Conservation (phyloP, 64 coral and sea anemone genomes). For the Montipora cactus region DNA sequence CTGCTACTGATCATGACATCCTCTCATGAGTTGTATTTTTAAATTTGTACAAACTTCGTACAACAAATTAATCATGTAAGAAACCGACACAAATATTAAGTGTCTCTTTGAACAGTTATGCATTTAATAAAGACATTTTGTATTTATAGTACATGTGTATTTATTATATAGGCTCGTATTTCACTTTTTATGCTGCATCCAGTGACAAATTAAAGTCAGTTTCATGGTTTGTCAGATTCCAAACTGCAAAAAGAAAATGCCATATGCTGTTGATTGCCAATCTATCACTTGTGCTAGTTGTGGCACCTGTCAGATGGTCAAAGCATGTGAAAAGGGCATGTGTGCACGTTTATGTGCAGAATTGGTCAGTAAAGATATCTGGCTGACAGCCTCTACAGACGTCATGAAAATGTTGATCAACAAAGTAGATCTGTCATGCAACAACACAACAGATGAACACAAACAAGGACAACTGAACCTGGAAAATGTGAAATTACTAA, state of each 20-base stretch:
- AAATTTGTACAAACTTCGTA: too few species aligned
- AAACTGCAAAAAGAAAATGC: slow-evolving; percentile 42
- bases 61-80: too few species aligned
- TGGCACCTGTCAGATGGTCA: slow-evolving; percentile 49
- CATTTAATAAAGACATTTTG: too few species aligned
- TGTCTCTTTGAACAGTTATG: too few species aligned
- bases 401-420: slow-evolving; percentile 27
- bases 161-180: too few species aligned
- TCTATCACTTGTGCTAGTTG: slow-evolving; percentile 30
- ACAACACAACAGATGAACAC: slow-evolving; percentile 35
- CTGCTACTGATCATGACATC: too few species aligned
- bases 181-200: too few species aligned
- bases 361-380: slow-evolving; percentile 41
- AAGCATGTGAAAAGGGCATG: slow-evolving; percentile 19
- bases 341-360: slow-evolving; percentile 43
- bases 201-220: too few species aligned
- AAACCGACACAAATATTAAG: too few species aligned
- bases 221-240: slow-evolving; percentile 44
- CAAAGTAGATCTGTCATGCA: not conserved
- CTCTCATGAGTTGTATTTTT: too few species aligned
- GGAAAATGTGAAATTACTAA: slow-evolving; percentile 49
- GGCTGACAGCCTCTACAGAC: slow-evolving; percentile 37
- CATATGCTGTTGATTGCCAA: not conserved
- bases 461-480: slow-evolving; percentile 41
- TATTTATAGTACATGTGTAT: too few species aligned